Evolutionary conservation across 2,113 vertebrate species (phyloP).

Genomic region (Tachysurus vachellii): DNA sequence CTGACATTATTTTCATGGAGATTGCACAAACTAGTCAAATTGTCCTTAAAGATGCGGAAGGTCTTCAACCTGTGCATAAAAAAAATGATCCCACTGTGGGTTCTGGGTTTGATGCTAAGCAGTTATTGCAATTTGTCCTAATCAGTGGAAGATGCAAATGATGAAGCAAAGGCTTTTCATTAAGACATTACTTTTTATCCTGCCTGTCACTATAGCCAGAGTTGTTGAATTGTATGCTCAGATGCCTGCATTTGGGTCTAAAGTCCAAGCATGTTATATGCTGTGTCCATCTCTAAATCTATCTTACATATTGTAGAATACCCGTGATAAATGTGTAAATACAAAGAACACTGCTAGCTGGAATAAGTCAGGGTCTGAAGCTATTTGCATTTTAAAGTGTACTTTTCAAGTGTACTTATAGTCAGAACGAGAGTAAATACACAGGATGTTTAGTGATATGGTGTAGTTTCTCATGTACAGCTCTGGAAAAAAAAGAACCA

Average conservation of each 20-base stretch:
- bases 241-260: background rate
- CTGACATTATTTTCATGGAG: no score
- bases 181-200: no score
- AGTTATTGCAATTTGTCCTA: background rate
- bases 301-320: background rate
- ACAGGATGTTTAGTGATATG: background rate
- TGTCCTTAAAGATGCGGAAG: no score
- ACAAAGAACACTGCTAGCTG: background rate
- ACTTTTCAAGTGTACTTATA: background rate
- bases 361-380: background rate
- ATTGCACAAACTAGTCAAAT: background rate
- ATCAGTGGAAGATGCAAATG: background rate
- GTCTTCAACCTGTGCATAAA: no score
- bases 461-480: background rate
- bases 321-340: background rate
- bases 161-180: background rate
- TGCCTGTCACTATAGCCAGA: no score
- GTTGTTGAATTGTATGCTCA: background rate
- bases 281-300: background rate
- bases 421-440: background rate
- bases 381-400: background rate
- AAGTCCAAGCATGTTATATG: background rate
- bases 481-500: no score
- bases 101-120: background rate
- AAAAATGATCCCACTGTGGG: no score